phyloP scores from a whole-genome alignment of 92 coral and sea anemone genomes.

The Epizoanthus illoricatus region DNA sequence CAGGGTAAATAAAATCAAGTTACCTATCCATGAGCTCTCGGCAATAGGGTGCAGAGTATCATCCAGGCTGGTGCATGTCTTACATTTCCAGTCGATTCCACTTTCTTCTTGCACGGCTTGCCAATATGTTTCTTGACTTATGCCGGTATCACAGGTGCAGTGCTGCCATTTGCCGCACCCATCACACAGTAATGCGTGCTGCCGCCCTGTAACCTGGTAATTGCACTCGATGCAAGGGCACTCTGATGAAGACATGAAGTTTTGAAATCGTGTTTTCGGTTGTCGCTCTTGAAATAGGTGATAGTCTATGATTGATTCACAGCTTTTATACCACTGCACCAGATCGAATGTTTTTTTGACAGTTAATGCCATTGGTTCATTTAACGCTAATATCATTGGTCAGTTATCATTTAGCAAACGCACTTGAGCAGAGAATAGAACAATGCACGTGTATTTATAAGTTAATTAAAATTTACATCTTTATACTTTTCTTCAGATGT shows the following conservation, averaged over 20 bases:
- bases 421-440: background rate
- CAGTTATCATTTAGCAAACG: background rate
- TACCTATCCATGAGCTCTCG: background rate
- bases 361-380: background rate
- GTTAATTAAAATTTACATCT: background rate
- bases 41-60: background rate
- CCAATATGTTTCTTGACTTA: no score
- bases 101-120: no score
- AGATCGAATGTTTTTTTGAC: background rate
- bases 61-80: no score
- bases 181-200: no score
- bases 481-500: conserved; percentile 1
- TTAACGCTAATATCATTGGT: background rate
- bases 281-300: background rate
- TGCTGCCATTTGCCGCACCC: no score
- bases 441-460: background rate
- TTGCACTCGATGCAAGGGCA: background rate
- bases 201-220: background rate
- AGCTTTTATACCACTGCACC: background rate
- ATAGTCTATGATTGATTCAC: background rate
- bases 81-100: no score
- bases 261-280: background rate
- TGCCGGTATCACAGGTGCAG: no score
- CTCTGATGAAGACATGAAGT: background rate
- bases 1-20: background rate